A percentile compares a stretch with the other conserved stretches of the same genome.
Evolutionary conservation across 2,888 invertebrate genomes (phyloP).

Genomic region (Esperia sulphurella): DNA sequence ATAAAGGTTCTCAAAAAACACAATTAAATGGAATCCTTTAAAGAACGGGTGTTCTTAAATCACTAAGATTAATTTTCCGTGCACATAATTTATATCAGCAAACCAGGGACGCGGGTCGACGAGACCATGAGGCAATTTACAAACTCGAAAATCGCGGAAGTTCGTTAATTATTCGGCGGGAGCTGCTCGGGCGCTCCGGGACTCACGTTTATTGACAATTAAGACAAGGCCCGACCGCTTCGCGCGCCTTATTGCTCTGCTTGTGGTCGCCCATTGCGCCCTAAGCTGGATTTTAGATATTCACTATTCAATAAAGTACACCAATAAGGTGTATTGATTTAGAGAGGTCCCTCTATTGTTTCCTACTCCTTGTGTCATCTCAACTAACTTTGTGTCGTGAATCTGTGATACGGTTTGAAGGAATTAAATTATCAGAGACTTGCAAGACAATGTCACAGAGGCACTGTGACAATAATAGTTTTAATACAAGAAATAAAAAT

Average conservation of each 20-base stretch:
- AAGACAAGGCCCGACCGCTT: slow-evolving; percentile 64
- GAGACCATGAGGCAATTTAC: slow-evolving; percentile 77
- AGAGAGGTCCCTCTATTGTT: slow-evolving; percentile 29
- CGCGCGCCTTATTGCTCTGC: slow-evolving; percentile 59
- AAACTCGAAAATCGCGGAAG: slow-evolving; percentile 78
- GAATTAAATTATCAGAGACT: neutral
- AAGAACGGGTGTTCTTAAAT: slow-evolving; percentile 64
- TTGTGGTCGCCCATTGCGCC: slow-evolving; percentile 38
- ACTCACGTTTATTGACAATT: slow-evolving; percentile 76
- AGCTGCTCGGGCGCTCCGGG: slow-evolving; percentile 56
- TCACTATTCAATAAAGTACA: slow-evolving; percentile 52
- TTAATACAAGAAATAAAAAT: no score
- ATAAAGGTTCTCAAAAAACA: slow-evolving; percentile 23
- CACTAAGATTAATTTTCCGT: slow-evolving; percentile 72
- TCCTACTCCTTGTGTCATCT: neutral
- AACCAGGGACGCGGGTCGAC: slow-evolving; percentile 69
- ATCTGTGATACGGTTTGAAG: neutral
- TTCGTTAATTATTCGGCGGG: slow-evolving; percentile 76
- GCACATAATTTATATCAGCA: slow-evolving; percentile 74
- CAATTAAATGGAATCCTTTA: slow-evolving; percentile 36
- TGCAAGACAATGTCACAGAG: no score
- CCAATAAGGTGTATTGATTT: slow-evolving; percentile 33
- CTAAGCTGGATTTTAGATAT: slow-evolving; percentile 38
- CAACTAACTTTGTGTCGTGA: no score
- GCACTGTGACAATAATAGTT: no score